Conservation (phyloP, 2,113 vertebrate genomes). For the Centropristis striata region DNA sequence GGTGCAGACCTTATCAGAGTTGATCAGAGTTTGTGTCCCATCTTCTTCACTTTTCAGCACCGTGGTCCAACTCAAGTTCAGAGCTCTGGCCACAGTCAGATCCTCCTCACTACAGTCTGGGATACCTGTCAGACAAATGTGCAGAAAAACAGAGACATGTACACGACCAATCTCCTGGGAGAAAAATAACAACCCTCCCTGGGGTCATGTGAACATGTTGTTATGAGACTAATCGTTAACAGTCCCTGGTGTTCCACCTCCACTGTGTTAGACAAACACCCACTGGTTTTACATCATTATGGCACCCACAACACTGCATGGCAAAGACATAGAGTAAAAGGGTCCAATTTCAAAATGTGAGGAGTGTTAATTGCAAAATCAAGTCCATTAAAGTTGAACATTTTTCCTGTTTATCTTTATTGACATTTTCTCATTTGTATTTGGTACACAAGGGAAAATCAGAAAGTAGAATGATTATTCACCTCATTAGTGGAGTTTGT, state of each 20-base stretch:
- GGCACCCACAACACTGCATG: not conserved
- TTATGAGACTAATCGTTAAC: slow-evolving; percentile 38
- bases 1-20: slow-evolving; percentile 90
- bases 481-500: not conserved
- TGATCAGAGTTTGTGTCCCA: slow-evolving; percentile 87
- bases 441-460: not conserved
- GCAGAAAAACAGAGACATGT: slow-evolving; percentile 7
- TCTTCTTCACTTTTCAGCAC: slow-evolving; percentile 86
- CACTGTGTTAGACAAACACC: slow-evolving; percentile 56
- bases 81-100: slow-evolving; percentile 82
- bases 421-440: not conserved
- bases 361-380: not conserved
- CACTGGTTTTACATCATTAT: slow-evolving; percentile 15
- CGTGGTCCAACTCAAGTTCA: slow-evolving; percentile 87
- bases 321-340: not conserved
- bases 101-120: slow-evolving; percentile 90
- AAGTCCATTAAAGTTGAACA: not conserved
- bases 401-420: not conserved
- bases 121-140: slow-evolving; percentile 83
- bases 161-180: slow-evolving; percentile 28
- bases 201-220: slow-evolving; percentile 39
- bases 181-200: slow-evolving; percentile 15
- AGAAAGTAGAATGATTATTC: not conserved
- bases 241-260: slow-evolving; percentile 34
- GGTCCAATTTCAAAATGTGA: not conserved